Evolutionary conservation across 2,113 vertebrate species (phyloP), one percentile per base, ranked within the genome.

Genomic region (Benitochromis conjunctus): DNA sequence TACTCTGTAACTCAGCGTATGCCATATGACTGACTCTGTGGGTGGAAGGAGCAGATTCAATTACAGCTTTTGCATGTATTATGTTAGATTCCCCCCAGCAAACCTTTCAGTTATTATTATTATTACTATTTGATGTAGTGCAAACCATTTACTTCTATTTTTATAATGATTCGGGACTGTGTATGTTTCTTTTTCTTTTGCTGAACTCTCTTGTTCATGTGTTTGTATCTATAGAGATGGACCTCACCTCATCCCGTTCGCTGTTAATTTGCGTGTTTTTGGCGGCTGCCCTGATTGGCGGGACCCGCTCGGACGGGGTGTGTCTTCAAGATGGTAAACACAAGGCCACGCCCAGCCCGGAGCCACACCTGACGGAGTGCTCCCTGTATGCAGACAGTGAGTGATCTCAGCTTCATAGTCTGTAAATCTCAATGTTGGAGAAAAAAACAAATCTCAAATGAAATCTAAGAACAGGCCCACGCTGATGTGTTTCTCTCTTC

Each of bases 341-440:
- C 92, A 96, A 96, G 86, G 81, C 89, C 86, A 86, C 88, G 29
- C 94, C 95, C 54, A 51, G 94, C 55, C 91, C 96, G 6, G 95
- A 96, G 54, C 86, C 91, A 2, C 43, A 88, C 55, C 94, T 97
- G 91, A 91, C 82, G 18, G 92, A 94, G 66, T 96, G 94, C 18
- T 87, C 91, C 3, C 91, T 96, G 56, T 96, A 97, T 12, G 88
- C 91, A 2, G 95, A 96, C 79, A 95, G 96, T 97, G 91, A 96
- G 97, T 97, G 29, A 12, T 66, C 16, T 53, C 46, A 53, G n/a
- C 7, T 31, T 76, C 18, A n/a, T 53, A 9, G 58, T 13, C 4
- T 56, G 24, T 24, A 41, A 26, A 16, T 53, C 4, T 76, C 11
- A n/a, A 55, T 19, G 13, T 41, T 38, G 34, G 34, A 12, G 60